Evolutionary conservation across 1,140 invertebrate species (phyloP).

Genomic region (Calycopis cecrops): DNA sequence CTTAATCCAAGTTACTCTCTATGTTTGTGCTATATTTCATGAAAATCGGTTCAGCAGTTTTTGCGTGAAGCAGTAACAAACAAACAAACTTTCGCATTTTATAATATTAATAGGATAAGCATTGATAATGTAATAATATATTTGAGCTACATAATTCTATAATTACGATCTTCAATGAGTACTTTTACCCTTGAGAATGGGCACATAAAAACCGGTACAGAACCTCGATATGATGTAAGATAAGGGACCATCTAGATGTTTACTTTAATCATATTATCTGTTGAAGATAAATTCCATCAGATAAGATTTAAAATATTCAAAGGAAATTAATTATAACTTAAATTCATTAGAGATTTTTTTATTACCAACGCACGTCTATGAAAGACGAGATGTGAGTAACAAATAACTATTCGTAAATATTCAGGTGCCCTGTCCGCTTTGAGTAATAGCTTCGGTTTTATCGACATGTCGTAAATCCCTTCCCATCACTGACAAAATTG

Average conservation of each 20-base stretch:
- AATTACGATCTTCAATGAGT: too few species aligned
- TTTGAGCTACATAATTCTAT: too few species aligned
- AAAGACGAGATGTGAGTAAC: not conserved
- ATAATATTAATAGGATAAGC: too few species aligned
- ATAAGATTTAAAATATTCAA: slow-evolving; percentile 1
- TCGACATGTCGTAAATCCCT: not conserved
- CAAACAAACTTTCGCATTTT: too few species aligned
- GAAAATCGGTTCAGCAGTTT: too few species aligned
- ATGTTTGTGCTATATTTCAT: too few species aligned
- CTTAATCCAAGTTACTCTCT: too few species aligned
- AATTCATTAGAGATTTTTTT: slow-evolving; percentile 10
- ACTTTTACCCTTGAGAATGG: too few species aligned
- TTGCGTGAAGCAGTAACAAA: too few species aligned
- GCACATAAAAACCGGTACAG: slow-evolving; percentile 3
- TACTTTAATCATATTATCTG: slow-evolving; percentile 1
- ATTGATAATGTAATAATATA: too few species aligned
- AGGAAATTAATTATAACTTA: slow-evolving; percentile 10
- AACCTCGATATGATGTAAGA: slow-evolving; percentile 4
- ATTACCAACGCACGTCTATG: not conserved
- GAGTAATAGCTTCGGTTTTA: slow-evolving; percentile 2
- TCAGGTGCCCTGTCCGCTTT: not conserved
- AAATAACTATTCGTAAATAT: slow-evolving; percentile 8
- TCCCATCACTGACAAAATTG: slow-evolving; percentile 1
- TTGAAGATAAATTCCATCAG: not conserved
- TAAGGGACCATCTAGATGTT: slow-evolving; percentile 4